Evolutionary conservation across 1,140 invertebrate genomes (phyloP), one percentile per base, ranked within the genome.

Genomic region (Vanessa atalanta): DNA sequence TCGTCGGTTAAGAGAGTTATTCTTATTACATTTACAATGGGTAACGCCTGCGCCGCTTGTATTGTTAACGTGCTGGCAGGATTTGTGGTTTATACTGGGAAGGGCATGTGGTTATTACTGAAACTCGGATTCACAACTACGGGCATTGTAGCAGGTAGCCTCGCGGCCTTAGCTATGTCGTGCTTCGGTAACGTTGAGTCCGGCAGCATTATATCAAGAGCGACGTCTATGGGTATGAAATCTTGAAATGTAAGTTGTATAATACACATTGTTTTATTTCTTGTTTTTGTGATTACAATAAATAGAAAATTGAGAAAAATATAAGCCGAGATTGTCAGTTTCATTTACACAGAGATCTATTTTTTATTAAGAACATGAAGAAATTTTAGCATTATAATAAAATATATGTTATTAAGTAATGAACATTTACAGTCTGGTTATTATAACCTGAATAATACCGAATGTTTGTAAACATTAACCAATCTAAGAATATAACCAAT

Each of bases 131-230:
- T 82, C 47, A 66, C 47, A 6, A 70, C 57, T 0, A 74, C 64
- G 0, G 83, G 80, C 2, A 64, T 82, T 12, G 76, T 63, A 1
- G 81, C 77, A 0, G 80, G 81, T 14, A 81, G 76, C 53, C 16
- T 80, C 20, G 80, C 78, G 0, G 82, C 82, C 0, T 3, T 68
- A 12, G 80, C 83, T 5, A 80, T 80, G 82, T 47, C 81, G 2
- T 73, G 66, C 53, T 75, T 74, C 9, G 82, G 82, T 11, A 82
- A 83, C 26, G 80, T 83, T 16, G 16, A 53, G 15, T 50, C 82
- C 3, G 80, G 76, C 1, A 79, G 74, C 51, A 47, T 77, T 8
- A 83, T 83, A 72, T 73, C 82, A 13, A 31, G 43, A 23, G 78
- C 80, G 6, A 82, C 78, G 1, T 78, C 79, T 0, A 72, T 71